These are phyloP conservation scores for Neodiprion pinetum DNA, from an alignment of 1,140 invertebrate genomes.

Conservation along the genomic window DNA sequence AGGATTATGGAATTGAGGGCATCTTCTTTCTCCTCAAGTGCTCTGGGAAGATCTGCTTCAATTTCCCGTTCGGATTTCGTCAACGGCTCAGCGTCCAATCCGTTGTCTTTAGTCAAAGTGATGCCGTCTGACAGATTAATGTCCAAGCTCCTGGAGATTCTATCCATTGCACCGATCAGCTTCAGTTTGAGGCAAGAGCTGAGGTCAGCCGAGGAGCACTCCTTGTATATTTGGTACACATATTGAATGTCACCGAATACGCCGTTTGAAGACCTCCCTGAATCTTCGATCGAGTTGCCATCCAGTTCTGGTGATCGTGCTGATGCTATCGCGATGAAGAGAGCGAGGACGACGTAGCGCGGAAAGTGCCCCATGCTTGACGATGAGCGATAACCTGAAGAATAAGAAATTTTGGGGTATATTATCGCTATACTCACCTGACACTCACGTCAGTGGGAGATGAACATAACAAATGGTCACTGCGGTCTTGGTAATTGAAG, in stretches of 20 bases:
- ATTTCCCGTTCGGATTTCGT: constrained; percentile 66
- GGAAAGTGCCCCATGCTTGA: constrained; percentile 44
- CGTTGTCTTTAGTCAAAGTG: constrained; percentile 70
- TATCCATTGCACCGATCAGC: constrained; percentile 74
- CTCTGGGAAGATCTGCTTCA: constrained; percentile 73
- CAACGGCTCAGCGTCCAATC: constrained; percentile 44
- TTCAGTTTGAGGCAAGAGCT: constrained; percentile 80
- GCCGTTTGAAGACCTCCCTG: constrained; percentile 45
- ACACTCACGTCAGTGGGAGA: constrained; percentile 18
- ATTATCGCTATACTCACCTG: background rate
- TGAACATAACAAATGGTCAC: background rate
- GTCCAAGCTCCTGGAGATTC: constrained; percentile 69
- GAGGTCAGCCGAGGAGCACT: constrained; percentile 74
- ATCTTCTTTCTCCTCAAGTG: constrained; percentile 73
- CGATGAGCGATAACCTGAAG: constrained; percentile 36
- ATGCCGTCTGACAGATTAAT: constrained; percentile 75
- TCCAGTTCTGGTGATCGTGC: constrained; percentile 60
- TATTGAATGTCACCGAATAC: constrained; percentile 64
- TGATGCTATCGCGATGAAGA: constrained; percentile 49
- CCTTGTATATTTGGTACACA: constrained; percentile 73
- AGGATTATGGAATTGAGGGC: constrained; percentile 77
- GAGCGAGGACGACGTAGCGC: constrained; percentile 45
- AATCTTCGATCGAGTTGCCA: constrained; percentile 58
- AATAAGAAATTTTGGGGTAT: constrained; percentile 19
- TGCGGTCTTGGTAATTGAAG: no score